Percentiles rank a stretch among this genome's conserved stretches.
phyloP scores from a whole-genome alignment of 2,797 vertebrate species.

The Bucorvus abyssinicus region DNA sequence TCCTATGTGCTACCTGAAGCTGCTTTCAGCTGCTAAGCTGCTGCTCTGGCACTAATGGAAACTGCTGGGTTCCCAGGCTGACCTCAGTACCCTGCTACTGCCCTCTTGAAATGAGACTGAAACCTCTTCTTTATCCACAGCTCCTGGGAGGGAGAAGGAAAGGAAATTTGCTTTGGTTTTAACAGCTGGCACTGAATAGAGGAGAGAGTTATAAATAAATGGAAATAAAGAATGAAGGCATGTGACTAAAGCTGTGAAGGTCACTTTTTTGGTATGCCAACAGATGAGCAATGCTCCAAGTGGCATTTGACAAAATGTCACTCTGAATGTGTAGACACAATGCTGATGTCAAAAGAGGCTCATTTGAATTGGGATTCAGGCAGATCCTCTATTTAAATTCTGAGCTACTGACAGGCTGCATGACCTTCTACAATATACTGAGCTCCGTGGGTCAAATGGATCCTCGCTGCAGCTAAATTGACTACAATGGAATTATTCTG shows the following conservation, averaged over 20 bases:
- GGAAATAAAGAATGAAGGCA: background rate
- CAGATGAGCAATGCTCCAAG: background rate
- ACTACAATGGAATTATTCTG: conserved; percentile 27
- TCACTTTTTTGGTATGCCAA: background rate
- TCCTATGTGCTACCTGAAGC: background rate
- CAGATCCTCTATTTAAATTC: conserved; percentile 39
- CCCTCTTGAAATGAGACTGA: background rate
- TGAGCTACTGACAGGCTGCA: conserved; percentile 20
- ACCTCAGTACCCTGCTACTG: background rate
- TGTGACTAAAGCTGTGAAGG: background rate
- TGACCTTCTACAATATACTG: conserved; percentile 17
- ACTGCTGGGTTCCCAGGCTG: background rate
- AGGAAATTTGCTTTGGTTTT: background rate
- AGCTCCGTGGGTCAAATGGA: conserved; percentile 1
- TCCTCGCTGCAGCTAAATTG: background rate
- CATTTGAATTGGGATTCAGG: conserved; percentile 19
- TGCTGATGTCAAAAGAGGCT: conserved; percentile 38
- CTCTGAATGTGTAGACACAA: background rate
- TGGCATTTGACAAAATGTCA: conserved; percentile 45
- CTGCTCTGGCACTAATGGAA: background rate
- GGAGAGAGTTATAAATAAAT: background rate
- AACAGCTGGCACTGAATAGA: conserved; percentile 5
- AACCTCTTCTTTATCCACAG: background rate
- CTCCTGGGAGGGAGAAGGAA: background rate
- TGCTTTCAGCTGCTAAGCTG: conserved; percentile 1